Percentiles rank a stretch among this genome's conserved stretches.
These are phyloP conservation scores for Catotricha subobsoleta DNA, from an alignment of 2,888 invertebrate genomes.

Conservation along the genomic window DNA sequence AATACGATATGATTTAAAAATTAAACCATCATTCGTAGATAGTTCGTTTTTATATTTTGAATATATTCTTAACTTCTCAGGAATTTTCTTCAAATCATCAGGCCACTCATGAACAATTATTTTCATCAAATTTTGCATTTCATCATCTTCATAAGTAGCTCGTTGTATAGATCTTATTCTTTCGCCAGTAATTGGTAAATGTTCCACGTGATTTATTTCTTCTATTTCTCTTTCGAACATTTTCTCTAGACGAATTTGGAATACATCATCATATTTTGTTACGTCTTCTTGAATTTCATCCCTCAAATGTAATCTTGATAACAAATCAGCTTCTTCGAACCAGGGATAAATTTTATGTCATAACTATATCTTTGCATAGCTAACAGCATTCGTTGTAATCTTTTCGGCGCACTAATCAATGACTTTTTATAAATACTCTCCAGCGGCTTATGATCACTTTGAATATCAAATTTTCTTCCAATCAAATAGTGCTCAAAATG, in stretches of 20 bases:
- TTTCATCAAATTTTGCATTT: background rate
- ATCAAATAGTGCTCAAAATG: background rate
- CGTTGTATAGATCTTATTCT: background rate
- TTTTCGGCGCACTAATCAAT: background rate
- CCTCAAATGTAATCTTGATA: background rate
- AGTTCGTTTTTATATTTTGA: slow-evolving; percentile 7
- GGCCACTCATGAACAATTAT: background rate
- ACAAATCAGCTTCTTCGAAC: slow-evolving; percentile 2
- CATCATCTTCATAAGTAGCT: background rate
- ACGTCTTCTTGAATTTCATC: background rate
- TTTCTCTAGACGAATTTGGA: background rate
- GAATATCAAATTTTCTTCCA: background rate
- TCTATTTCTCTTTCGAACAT: background rate
- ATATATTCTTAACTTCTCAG: slow-evolving; percentile 1
- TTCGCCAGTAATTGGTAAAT: slow-evolving; percentile 2
- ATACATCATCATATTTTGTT: background rate
- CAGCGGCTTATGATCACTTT: background rate
- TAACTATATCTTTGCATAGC: background rate
- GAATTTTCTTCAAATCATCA: slow-evolving; percentile 1
- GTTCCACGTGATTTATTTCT: background rate
- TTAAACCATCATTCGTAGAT: slow-evolving; percentile 8
- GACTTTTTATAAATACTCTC: background rate
- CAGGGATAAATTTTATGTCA: background rate
- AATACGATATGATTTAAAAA: slow-evolving; percentile 9
- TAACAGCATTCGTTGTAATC: background rate